Percentiles rank a stretch among this genome's conserved stretches.
Conservation (phyloP, 2,888 invertebrate species). For the Trachelus stipa region DNA sequence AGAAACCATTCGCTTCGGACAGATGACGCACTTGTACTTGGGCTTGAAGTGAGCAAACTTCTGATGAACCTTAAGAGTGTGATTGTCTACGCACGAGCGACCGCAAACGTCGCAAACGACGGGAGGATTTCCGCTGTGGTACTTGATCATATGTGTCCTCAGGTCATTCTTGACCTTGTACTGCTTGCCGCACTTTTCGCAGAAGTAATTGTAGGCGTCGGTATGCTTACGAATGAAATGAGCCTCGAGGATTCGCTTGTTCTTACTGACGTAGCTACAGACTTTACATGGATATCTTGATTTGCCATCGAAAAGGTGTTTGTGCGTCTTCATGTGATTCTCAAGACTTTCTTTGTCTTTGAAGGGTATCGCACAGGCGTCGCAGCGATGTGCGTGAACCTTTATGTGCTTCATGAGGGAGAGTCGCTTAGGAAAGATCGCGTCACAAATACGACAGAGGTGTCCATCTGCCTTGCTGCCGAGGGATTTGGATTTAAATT, state of each 20-base stretch:
- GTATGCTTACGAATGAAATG: background rate
- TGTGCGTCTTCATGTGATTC: background rate
- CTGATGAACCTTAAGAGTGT: slow-evolving; percentile 16
- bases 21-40: slow-evolving; percentile 20
- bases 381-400: background rate
- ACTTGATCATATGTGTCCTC: slow-evolving; percentile 18
- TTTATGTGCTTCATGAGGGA: background rate
- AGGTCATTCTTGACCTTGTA: slow-evolving; percentile 22
- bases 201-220: slow-evolving; percentile 14
- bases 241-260: background rate
- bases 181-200: slow-evolving; percentile 17
- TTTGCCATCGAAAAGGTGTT: background rate
- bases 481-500: too few relatives aligned
- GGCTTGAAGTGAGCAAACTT: slow-evolving; percentile 23
- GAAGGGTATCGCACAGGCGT: background rate
- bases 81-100: slow-evolving; percentile 17
- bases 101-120: slow-evolving; percentile 27
- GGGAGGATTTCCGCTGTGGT: slow-evolving; percentile 20
- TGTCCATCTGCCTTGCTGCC: background rate
- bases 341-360: background rate
- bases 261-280: background rate
- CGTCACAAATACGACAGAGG: background rate
- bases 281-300: background rate
- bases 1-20: slow-evolving; percentile 17
- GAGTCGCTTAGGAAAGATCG: background rate